Evolutionary conservation across 2,888 invertebrate genomes (phyloP).

Genomic region (Clusia tigrina): DNA sequence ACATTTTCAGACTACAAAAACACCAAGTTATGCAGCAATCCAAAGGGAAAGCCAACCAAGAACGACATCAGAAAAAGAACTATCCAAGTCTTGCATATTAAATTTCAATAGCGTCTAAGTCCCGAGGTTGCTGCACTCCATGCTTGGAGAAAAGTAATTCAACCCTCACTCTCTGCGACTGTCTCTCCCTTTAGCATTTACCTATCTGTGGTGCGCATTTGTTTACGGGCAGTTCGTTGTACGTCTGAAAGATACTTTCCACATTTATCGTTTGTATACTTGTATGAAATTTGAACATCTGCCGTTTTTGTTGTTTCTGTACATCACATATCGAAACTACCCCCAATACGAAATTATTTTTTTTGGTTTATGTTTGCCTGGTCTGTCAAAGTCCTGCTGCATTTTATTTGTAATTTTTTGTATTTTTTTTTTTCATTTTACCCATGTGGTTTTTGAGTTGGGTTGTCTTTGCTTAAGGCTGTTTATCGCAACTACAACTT

Average conservation of each 20-base stretch:
- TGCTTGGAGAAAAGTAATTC: no score
- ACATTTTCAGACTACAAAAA: no score
- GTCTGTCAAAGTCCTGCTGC: not conserved
- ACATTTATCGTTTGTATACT: not conserved
- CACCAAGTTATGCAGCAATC: no score
- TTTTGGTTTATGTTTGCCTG: not conserved
- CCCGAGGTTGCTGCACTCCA: no score
- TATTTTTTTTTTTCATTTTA: constrained; percentile 14
- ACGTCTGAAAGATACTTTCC: constrained; percentile 30
- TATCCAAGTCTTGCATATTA: constrained; percentile 33
- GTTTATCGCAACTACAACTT: not conserved
- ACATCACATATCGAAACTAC: constrained; percentile 20
- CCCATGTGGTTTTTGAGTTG: constrained; percentile 6
- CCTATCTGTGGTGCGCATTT: not conserved
- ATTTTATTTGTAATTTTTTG: not conserved
- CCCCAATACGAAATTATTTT: constrained; percentile 5
- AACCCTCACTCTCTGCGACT: no score
- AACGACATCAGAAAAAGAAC: no score
- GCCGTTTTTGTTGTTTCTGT: constrained; percentile 35
- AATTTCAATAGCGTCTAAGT: no score
- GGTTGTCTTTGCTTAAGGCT: not conserved
- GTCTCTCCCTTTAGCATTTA: no score
- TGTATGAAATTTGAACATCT: constrained; percentile 52
- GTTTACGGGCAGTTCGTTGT: constrained; percentile 21
- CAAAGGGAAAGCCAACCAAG: no score